phyloP scores from a whole-genome alignment of 2,113 vertebrate genomes.

The Hippocampus mohnikei region DNA sequence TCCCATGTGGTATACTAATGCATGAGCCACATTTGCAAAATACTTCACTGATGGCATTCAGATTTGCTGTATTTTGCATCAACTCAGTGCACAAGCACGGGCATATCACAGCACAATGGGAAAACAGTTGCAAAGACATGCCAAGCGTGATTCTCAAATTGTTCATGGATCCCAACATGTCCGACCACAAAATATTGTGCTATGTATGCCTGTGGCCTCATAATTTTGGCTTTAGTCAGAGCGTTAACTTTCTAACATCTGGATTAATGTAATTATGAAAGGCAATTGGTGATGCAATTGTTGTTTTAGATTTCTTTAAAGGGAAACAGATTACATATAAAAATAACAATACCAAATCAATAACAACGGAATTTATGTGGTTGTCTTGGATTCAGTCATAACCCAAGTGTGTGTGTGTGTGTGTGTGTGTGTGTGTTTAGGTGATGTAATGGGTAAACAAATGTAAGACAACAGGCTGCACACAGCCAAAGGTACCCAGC shows the following conservation, averaged over 20 bases:
- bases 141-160: neutral
- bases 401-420: neutral
- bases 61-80: neutral
- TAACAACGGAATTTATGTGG: neutral
- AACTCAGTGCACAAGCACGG: neutral
- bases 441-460: conserved; percentile 5
- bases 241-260: neutral
- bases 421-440: neutral
- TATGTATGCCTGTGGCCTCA: neutral
- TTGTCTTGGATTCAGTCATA: neutral
- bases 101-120: neutral
- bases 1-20: neutral
- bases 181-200: neutral
- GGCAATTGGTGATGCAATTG: neutral
- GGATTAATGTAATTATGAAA: neutral
- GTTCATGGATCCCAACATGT: neutral
- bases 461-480: conserved; percentile 12
- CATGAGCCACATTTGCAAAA: neutral
- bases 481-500: conserved; percentile 44
- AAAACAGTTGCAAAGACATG: neutral
- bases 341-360: neutral
- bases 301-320: neutral
- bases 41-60: neutral
- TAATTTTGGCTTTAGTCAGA: neutral
- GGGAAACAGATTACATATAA: neutral